Evolutionary conservation across 2,888 invertebrate species (phyloP), one percentile per base, ranked within the genome.

Genomic region (Platerodrilus igneus): DNA sequence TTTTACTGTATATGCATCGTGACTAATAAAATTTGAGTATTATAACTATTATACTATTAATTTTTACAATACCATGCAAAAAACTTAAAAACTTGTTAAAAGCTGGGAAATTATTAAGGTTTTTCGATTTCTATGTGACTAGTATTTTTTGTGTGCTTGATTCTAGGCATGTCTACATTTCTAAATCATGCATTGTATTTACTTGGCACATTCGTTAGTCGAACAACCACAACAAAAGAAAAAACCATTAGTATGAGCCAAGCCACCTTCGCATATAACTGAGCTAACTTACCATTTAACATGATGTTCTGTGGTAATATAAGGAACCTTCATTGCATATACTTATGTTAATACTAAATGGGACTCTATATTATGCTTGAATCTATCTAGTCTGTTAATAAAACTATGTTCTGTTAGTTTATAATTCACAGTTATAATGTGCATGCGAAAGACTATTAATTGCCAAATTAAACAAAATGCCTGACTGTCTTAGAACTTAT

Each of bases 281-380:
- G 56, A 53, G 56, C 55, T 51, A 56, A 59, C 59, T 59, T 59
- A 59, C 59, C 59, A 50, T 46, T 41, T 14, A 18, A 25, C 42
- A 55, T 56, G 53, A 50, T 51, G 53, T 50, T 43, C 36, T 31
- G 33, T 50, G 42, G 41, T 42, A 44, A 36, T 39, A 50, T 43
- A 23, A 17, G 41, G 41, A 40, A 42, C 37, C 46, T 49, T 47
- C 41, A 27, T n/a, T n/a, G n/a, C n/a, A n/a, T n/a, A n/a, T 29
- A 21, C 36, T 48, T 40, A 28, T 38, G 39, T 36, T 36, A 37
- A 44, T 34, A 30, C 45, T 46, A 46, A 30, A 26, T 23, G 10
- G 26, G 29, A n/a, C n/a, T n/a, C n/a, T n/a, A n/a, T n/a, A n/a
- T n/a, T n/a, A n/a, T n/a, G n/a, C n/a, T n/a, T n/a, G n/a, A n/a